Evolutionary conservation across 1,140 invertebrate genomes (phyloP).

Genomic region (Drosophila sp.): DNA sequence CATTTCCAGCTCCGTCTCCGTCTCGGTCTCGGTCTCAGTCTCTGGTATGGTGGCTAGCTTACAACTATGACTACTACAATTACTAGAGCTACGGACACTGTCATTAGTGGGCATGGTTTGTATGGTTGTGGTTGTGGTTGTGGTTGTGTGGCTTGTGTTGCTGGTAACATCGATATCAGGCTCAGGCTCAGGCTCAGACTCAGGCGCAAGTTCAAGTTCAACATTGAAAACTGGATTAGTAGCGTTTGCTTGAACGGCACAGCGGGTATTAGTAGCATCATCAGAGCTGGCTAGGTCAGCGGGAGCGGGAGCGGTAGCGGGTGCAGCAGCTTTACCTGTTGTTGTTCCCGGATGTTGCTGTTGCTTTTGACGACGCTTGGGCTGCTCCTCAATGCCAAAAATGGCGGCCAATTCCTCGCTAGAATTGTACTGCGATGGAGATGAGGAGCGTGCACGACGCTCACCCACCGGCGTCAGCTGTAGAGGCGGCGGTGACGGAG

Average conservation of each 20-base stretch:
- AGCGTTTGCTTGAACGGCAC: conserved; percentile 52
- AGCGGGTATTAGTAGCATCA: conserved; percentile 61
- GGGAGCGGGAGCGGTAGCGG: conserved; percentile 22
- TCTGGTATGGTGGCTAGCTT: conserved; percentile 82
- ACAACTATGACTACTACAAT: conserved; percentile 76
- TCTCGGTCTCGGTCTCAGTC: conserved; percentile 46
- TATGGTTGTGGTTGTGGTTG: conserved; percentile 10
- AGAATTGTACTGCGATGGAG: conserved; percentile 87
- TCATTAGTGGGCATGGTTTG: conserved; percentile 56
- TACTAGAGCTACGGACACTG: conserved; percentile 53
- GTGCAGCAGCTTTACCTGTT: conserved; percentile 72
- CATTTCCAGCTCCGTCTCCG: conserved; percentile 25
- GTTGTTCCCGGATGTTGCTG: conserved; percentile 36
- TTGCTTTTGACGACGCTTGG: conserved; percentile 39
- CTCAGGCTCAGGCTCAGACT: conserved; percentile 27
- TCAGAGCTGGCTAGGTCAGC: conserved; percentile 31
- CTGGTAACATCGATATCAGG: conserved; percentile 57
- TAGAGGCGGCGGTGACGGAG: conserved; percentile 65
- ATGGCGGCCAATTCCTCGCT: conserved; percentile 87
- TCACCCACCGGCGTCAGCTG: conserved; percentile 68
- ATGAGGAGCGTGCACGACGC: conserved; percentile 56
- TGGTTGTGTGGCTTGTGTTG: neutral
- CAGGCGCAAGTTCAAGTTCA: conserved; percentile 27
- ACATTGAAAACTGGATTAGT: conserved; percentile 73
- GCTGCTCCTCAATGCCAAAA: conserved; percentile 84